These are phyloP conservation scores for Penaeus japonicus DNA, from an alignment of 1,140 invertebrate genomes.

Conservation along the genomic window DNA sequence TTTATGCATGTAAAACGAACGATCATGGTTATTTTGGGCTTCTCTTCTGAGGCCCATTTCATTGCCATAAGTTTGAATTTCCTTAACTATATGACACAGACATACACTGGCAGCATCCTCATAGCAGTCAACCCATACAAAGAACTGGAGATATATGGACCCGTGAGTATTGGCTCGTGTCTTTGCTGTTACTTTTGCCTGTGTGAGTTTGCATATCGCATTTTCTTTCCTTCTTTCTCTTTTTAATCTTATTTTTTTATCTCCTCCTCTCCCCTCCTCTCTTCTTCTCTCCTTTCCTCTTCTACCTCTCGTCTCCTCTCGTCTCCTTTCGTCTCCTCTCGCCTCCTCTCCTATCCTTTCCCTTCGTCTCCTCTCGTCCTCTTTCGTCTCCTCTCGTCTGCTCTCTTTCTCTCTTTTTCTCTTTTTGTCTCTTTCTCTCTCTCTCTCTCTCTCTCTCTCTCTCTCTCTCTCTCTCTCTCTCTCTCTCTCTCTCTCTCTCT, in stretches of 20 bases:
- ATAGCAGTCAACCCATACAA: constrained; percentile 97
- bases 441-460: too few relatives aligned
- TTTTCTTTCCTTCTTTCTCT: neutral
- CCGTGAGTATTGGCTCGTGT: constrained; percentile 72
- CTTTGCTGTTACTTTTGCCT: neutral
- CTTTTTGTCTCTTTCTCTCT: too few relatives aligned
- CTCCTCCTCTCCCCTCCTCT: neutral
- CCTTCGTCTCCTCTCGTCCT: too few relatives aligned
- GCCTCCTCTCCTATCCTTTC: neutral
- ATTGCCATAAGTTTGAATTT: neutral
- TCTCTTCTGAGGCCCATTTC: neutral
- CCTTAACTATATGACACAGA: constrained; percentile 53
- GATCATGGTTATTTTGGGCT: neutral
- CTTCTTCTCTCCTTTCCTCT: neutral
- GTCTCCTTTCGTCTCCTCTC: neutral
- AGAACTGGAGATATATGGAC: constrained; percentile 87
- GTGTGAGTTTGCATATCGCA: too few relatives aligned
- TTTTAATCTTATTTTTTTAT: too few relatives aligned
- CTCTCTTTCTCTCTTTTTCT: neutral
- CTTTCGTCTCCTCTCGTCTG: neutral
- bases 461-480: too few relatives aligned
- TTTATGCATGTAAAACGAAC: neutral
- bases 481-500: too few relatives aligned
- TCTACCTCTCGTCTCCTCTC: neutral
- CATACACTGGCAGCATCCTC: constrained; percentile 81